Evolutionary conservation across 2,113 vertebrate species (phyloP).

Genomic region (Mola mola): DNA sequence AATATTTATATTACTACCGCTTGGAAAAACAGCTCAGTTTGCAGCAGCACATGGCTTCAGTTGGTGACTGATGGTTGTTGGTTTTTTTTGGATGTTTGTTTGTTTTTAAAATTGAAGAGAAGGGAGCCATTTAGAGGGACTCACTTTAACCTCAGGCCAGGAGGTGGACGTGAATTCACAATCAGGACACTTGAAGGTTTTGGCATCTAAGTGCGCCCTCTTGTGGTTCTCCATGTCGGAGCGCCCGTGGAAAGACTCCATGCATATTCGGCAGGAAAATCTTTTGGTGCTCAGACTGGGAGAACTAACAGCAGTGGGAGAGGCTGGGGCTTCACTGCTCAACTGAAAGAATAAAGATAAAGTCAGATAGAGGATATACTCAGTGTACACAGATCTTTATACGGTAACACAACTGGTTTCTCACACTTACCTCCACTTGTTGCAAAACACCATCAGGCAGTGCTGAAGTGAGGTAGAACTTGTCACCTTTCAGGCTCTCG

Average conservation of each 20-base stretch:
- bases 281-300: slow-evolving; percentile 84
- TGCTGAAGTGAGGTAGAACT: slow-evolving; percentile 84
- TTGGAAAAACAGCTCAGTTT: not conserved
- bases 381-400: not conserved
- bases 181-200: slow-evolving; percentile 94
- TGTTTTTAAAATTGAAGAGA: too few species aligned
- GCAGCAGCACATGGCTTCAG: not conserved
- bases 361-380: slow-evolving; percentile 1
- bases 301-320: slow-evolving; percentile 70
- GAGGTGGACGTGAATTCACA: slow-evolving; percentile 90
- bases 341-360: slow-evolving; percentile 69
- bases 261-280: slow-evolving; percentile 96
- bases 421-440: slow-evolving; percentile 84
- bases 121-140: slow-evolving; percentile 41
- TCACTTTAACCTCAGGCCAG: slow-evolving; percentile 92
- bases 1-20: not conserved
- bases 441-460: slow-evolving; percentile 83
- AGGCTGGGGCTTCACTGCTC: slow-evolving; percentile 83
- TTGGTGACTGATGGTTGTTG: not conserved
- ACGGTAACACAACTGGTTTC: not conserved
- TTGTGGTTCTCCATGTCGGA: slow-evolving; percentile 99
- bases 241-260: slow-evolving; percentile 91
- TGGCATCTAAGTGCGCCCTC: slow-evolving; percentile 90
- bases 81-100: not conserved
- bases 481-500: slow-evolving; percentile 83